These are phyloP conservation scores for Colius striatus DNA, from an alignment of 2,113 vertebrate genomes.

Conservation along the genomic window DNA sequence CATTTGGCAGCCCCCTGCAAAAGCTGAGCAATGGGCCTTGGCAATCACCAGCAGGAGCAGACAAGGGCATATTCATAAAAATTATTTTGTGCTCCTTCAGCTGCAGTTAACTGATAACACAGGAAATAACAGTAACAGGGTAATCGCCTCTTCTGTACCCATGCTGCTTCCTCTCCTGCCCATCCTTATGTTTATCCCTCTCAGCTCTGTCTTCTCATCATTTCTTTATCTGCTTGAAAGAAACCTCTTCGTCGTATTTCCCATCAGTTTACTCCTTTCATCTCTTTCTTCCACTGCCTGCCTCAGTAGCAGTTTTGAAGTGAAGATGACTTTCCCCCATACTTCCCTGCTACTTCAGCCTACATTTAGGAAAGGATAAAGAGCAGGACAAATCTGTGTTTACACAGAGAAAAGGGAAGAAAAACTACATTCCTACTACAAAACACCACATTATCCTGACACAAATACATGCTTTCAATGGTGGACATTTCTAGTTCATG, in stretches of 20 bases:
- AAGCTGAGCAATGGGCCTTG: background rate
- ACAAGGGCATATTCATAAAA: background rate
- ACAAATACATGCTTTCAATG: background rate
- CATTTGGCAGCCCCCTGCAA: background rate
- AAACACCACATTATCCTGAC: background rate
- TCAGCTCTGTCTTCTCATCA: background rate
- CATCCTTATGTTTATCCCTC: background rate
- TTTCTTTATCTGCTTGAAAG: background rate
- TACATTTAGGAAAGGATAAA: background rate
- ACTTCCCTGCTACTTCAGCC: background rate
- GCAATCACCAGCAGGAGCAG: background rate
- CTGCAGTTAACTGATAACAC: background rate
- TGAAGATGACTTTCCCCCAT: background rate
- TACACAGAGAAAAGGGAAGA: background rate
- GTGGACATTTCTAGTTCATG: background rate
- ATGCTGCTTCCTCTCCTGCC: background rate
- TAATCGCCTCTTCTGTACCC: background rate
- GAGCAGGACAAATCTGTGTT: background rate
- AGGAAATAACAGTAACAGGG: background rate
- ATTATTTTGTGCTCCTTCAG: background rate
- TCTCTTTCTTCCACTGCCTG: background rate
- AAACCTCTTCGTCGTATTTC: background rate
- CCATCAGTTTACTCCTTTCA: background rate
- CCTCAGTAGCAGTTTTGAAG: background rate
- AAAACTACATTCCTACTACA: background rate